Evolutionary conservation across 2,888 invertebrate species (phyloP).

Genomic region (Drosophila silvestris): DNA sequence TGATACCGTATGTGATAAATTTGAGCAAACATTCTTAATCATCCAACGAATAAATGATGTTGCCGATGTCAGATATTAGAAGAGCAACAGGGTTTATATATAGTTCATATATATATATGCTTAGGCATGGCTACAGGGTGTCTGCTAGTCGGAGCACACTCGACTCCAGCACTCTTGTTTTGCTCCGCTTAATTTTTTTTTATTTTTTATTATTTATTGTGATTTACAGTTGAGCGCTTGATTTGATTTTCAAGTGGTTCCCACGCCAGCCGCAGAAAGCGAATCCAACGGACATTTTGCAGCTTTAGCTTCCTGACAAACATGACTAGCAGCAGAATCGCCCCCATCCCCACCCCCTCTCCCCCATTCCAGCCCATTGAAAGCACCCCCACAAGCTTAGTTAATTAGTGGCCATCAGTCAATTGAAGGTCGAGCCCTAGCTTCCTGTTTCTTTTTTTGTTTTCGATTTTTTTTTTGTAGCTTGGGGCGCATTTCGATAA

Average conservation of each 20-base stretch:
- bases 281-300: constrained; percentile 20
- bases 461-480: constrained; percentile 15
- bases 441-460: constrained; percentile 9
- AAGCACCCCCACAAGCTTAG: constrained; percentile 62
- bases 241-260: constrained; percentile 84
- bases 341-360: background rate
- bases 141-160: background rate
- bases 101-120: background rate
- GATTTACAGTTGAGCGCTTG: constrained; percentile 84
- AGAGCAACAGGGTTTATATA: background rate
- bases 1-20: background rate
- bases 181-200: background rate
- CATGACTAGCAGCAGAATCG: constrained; percentile 6
- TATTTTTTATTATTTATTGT: constrained; percentile 82
- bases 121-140: background rate
- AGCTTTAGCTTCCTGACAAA: constrained; percentile 33
- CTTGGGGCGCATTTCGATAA: constrained; percentile 50
- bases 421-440: constrained; percentile 55
- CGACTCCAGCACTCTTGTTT: background rate
- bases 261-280: constrained; percentile 52
- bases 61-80: background rate
- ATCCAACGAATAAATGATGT: background rate
- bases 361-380: background rate
- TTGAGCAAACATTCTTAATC: background rate
- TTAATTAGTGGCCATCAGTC: constrained; percentile 84